These are phyloP conservation scores for Archips crataeganus DNA, from an alignment of 2,888 invertebrate species.

Conservation along the genomic window DNA sequence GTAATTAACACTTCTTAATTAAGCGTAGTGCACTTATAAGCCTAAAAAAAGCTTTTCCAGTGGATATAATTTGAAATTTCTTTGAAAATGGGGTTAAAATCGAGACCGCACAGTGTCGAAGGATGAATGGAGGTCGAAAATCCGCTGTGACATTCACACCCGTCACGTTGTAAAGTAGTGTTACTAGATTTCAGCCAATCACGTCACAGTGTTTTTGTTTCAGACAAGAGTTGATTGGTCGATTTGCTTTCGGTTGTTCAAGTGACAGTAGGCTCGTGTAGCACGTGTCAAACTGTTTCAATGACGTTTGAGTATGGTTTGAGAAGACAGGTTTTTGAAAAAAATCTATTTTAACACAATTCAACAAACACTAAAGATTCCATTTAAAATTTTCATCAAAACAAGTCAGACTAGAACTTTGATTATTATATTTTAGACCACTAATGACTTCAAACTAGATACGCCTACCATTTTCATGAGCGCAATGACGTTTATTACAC, in stretches of 20 bases:
- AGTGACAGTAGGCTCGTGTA: not conserved
- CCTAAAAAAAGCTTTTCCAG: conserved; percentile 52
- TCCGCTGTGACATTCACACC: conserved; percentile 25
- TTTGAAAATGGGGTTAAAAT: conserved; percentile 69
- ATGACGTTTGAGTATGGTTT: conserved; percentile 10
- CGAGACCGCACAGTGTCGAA: conserved; percentile 60
- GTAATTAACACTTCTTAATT: conserved; percentile 52
- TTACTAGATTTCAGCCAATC: conserved; percentile 8
- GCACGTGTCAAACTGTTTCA: conserved; percentile 32
- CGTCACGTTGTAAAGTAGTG: not conserved
- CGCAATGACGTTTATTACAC: too few relatives aligned
- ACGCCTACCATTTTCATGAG: too few relatives aligned
- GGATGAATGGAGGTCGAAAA: conserved; percentile 83
- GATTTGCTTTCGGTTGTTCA: not conserved
- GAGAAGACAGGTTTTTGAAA: not conserved
- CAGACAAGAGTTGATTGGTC: conserved; percentile 16
- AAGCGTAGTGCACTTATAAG: conserved; percentile 52
- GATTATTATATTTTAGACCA: too few relatives aligned
- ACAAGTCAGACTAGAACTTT: too few relatives aligned
- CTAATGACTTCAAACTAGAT: too few relatives aligned
- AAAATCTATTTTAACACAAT: too few relatives aligned
- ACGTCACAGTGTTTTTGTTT: not conserved
- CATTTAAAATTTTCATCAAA: too few relatives aligned
- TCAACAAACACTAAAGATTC: too few relatives aligned
- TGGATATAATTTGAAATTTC: conserved; percentile 51